phyloP scores from a whole-genome alignment of 2,888 invertebrate species.

The Apodemia zela region DNA sequence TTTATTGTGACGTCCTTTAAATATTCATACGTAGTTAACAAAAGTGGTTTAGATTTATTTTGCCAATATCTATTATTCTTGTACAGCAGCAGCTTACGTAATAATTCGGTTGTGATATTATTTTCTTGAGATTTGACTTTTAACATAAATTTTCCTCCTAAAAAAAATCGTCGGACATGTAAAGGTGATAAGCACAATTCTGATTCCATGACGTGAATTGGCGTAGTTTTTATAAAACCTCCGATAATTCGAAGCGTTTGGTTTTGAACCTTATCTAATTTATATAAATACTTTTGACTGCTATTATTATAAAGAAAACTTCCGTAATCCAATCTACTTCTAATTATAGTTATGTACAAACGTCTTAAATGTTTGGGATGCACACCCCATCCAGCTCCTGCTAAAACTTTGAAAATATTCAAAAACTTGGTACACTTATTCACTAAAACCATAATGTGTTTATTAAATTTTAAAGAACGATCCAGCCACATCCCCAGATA shows the following conservation, averaged over 20 bases:
- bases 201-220: constrained; percentile 20
- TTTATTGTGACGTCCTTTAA: not conserved
- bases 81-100: not conserved
- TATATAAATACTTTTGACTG: constrained; percentile 26
- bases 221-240: constrained; percentile 32
- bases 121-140: constrained; percentile 15
- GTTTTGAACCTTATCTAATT: constrained; percentile 31
- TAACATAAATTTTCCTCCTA: constrained; percentile 27
- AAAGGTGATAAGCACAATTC: constrained; percentile 32
- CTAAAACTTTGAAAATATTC: constrained; percentile 15
- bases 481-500: constrained; percentile 11
- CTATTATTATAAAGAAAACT: constrained; percentile 31
- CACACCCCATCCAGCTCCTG: constrained; percentile 34
- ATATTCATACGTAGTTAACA: no score
- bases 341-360: constrained; percentile 35
- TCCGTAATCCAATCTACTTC: constrained; percentile 36
- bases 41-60: no score
- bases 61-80: not conserved
- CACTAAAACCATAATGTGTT: not conserved
- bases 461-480: constrained; percentile 9
- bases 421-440: not conserved
- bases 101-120: not conserved
- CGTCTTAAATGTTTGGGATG: constrained; percentile 33
- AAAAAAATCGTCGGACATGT: constrained; percentile 26
- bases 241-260: constrained; percentile 29